Conservation (phyloP, 1,140 invertebrate species). For the Drosophila tani region DNA sequence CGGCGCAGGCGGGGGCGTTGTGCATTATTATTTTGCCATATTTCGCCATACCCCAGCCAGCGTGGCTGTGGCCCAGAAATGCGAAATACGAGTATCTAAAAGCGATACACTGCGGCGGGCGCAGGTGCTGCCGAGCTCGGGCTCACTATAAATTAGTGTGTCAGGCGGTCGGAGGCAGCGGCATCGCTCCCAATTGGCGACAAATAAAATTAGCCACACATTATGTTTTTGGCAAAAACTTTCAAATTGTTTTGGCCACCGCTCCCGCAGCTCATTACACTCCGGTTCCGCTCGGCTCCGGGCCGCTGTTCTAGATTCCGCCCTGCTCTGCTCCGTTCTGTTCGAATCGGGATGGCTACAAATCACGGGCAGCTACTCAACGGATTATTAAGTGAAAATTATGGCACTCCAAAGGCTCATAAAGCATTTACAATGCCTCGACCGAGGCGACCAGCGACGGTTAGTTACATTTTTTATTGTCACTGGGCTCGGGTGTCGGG, state of each 20-base stretch:
- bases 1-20: constrained; percentile 3
- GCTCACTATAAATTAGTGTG: constrained; percentile 74
- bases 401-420: constrained; percentile 82
- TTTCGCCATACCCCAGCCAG: constrained; percentile 25
- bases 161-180: constrained; percentile 29
- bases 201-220: constrained; percentile 82
- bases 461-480: constrained; percentile 84
- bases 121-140: constrained; percentile 58
- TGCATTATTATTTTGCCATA: constrained; percentile 73
- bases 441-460: constrained; percentile 42
- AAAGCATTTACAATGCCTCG: constrained; percentile 79
- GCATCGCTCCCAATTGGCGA: constrained; percentile 76
- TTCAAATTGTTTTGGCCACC: constrained; percentile 72
- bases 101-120: constrained; percentile 60
- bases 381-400: constrained; percentile 84
- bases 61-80: constrained; percentile 41
- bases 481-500: constrained; percentile 56
- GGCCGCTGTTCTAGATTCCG: constrained; percentile 37
- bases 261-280: constrained; percentile 23
- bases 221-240: constrained; percentile 82
- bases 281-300: constrained; percentile 7
- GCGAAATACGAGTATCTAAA: constrained; percentile 40
- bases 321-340: background rate
- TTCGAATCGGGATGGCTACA: constrained; percentile 61
- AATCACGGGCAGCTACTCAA: constrained; percentile 80